phyloP scores from a whole-genome alignment of 2,888 invertebrate species.

The Tachina fera region DNA sequence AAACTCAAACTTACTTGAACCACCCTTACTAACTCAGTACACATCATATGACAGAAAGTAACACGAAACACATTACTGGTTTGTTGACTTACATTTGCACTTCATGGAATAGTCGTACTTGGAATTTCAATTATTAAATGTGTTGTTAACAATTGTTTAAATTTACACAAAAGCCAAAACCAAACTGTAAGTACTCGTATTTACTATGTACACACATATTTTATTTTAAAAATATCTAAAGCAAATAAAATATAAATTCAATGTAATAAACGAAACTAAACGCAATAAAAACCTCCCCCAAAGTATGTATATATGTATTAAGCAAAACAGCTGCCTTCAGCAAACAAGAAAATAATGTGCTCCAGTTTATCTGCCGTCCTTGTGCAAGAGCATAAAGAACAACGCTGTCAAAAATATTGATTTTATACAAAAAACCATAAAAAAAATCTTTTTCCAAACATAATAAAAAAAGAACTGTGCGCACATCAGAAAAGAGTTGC shows the following conservation, averaged over 20 bases:
- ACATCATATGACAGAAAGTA: too few relatives aligned
- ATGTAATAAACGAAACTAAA: background rate
- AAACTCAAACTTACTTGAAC: background rate
- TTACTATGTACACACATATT: too few relatives aligned
- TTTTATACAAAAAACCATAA: constrained; percentile 31
- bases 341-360: background rate
- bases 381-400: background rate
- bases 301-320: background rate
- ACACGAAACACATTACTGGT: too few relatives aligned
- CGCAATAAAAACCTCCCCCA: background rate
- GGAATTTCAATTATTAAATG: too few relatives aligned
- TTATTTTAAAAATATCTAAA: too few relatives aligned
- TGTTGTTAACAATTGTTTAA: too few relatives aligned
- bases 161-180: too few relatives aligned
- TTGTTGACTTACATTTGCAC: too few relatives aligned
- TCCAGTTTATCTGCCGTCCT: background rate
- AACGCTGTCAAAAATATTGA: constrained; percentile 37
- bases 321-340: background rate
- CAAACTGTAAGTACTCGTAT: too few relatives aligned
- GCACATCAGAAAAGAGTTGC: constrained; percentile 48
- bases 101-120: too few relatives aligned
- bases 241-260: too few relatives aligned
- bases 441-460: constrained; percentile 10
- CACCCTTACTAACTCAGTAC: too few relatives aligned
- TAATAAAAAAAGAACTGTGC: constrained; percentile 14